Conservation (phyloP, 1,140 invertebrate species). For the Euwallacea similis region DNA sequence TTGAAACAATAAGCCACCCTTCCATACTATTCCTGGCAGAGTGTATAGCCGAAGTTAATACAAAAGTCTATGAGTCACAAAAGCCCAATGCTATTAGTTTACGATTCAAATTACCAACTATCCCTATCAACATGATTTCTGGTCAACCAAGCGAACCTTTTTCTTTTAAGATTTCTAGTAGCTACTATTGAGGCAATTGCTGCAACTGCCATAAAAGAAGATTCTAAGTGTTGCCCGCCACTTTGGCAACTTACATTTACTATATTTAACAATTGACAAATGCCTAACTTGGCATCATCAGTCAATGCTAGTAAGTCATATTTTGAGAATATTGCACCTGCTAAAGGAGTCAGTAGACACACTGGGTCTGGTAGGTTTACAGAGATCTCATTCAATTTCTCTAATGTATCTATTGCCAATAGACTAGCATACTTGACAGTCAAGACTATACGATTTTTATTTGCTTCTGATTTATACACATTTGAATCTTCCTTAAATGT, state of each 20-base stretch:
- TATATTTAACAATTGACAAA: neutral
- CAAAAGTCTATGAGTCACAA: no score
- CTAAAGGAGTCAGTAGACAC: neutral
- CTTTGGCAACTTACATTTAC: neutral
- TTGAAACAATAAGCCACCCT: no score
- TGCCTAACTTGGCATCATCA: no score
- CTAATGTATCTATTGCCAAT: slow-evolving; percentile 1
- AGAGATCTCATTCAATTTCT: slow-evolving; percentile 1
- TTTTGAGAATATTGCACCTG: slow-evolving; percentile 10
- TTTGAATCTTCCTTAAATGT: neutral
- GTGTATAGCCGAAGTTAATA: no score
- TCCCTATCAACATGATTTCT: no score
- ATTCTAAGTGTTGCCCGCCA: neutral
- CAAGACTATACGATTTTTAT: neutral
- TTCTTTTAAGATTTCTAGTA: no score
- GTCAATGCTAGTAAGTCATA: neutral
- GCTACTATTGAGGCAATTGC: neutral
- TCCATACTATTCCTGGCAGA: no score
- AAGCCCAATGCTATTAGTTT: no score
- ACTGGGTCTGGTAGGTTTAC: neutral
- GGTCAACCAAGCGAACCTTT: no score
- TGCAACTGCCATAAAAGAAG: neutral
- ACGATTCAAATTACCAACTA: no score
- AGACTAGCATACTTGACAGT: slow-evolving; percentile 6
- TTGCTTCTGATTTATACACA: neutral